Base-by-base conservation (phyloP, 2,888 invertebrate species). In the Leucania comma region DNA sequence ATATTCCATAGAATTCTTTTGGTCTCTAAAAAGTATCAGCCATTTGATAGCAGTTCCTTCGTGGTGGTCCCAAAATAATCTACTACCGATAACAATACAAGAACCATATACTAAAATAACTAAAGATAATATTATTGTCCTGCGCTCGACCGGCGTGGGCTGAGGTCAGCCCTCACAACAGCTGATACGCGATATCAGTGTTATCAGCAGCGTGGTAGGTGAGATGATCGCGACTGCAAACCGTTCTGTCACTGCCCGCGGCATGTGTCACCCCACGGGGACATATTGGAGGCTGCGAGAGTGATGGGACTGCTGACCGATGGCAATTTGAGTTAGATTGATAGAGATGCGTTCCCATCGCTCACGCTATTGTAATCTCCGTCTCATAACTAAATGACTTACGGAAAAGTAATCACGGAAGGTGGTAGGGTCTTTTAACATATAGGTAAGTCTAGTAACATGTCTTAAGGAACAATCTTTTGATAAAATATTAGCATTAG, bases 201-300 rank as follows among this genome's bases (percentile, higher is more conserved):
- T 61, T 77, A 66, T 54, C 61, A 66, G 48, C 4, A 5, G 14
- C 24, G 75, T 58, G 72, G 58, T 66, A 62, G 72, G 72, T 62
- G 60, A 71, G 56, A 64, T 38, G 56, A 57, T 50, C 74, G 32
- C 42, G 24, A 56, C 35, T 42, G 74, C n/a, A 0, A 50, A 38
- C 6, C 38, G 32, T 12, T 32, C 29, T 10, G 51, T 48, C 62
- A 46, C 53, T 46, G 35, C 8, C 46, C 46, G 22, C 20, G 22
- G 10, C 20, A 14, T 70, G 14, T 35, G 32, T 26, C 6, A 29
- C 26, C 20, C 42, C 26, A 1, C 46, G 4, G 42, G 22, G 14
- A 20, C 35, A 1, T 35, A 20, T 4, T 51, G 72, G 14, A 51
- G 42, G 50, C 20, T 26, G 72, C 24, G 17, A 51, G 35, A 35